A percentile compares a stretch with the other conserved stretches of the same genome.
phyloP scores from a whole-genome alignment of 2,888 invertebrate genomes.

The Bombyx huttoni region DNA sequence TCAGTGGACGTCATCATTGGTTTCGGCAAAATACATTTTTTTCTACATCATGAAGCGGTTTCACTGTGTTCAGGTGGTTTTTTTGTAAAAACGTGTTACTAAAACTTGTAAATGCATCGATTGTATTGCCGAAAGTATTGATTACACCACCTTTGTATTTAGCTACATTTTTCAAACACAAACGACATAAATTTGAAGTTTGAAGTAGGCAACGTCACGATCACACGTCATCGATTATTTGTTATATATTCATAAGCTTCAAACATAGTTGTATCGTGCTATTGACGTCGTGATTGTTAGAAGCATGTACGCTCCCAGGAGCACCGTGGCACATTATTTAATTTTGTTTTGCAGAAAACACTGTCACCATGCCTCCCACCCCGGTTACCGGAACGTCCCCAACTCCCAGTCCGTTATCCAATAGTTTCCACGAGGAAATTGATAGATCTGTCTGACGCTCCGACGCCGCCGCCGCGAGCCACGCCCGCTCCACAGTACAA shows the following conservation, averaged over 20 bases:
- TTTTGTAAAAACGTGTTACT: too few relatives aligned
- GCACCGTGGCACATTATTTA: conserved; percentile 60
- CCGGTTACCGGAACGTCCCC: conserved; percentile 61
- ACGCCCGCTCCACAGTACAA: conserved; percentile 29
- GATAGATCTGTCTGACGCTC: conserved; percentile 57
- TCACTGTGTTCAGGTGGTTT: too few relatives aligned
- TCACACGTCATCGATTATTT: not conserved
- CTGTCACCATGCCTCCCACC: conserved; percentile 57
- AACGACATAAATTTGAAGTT: not conserved
- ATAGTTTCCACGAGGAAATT: conserved; percentile 58
- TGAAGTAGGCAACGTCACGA: not conserved
- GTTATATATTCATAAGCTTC: conserved; percentile 7
- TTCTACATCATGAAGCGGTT: not conserved
- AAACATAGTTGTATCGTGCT: conserved; percentile 18
- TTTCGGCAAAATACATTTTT: conserved; percentile 19
- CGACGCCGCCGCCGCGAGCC: conserved; percentile 51
- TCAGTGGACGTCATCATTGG: conserved; percentile 17
- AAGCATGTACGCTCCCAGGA: conserved; percentile 48
- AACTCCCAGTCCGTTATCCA: conserved; percentile 53
- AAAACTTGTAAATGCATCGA: not conserved
- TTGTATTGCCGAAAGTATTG: not conserved
- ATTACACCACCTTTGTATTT: not conserved
- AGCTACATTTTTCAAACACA: not conserved
- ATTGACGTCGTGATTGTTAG: conserved; percentile 25
- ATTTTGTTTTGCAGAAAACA: conserved; percentile 67